Evolutionary conservation across 2,113 vertebrate genomes (phyloP).

Genomic region (Pomatostomus ruficeps): DNA sequence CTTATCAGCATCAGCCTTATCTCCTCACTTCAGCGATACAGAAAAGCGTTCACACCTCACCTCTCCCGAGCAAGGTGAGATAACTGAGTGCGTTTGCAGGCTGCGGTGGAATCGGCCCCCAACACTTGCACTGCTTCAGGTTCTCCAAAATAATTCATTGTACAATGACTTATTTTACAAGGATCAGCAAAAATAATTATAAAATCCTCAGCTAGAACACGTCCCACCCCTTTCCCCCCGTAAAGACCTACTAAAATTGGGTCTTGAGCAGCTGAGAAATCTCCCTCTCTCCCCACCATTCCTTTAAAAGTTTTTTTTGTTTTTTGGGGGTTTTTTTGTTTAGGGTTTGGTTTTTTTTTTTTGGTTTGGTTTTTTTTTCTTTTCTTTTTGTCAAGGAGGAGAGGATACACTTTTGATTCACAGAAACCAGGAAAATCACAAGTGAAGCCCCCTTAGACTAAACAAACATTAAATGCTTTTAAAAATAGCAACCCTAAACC

Average conservation of each 20-base stretch:
- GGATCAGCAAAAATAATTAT: too few relatives aligned
- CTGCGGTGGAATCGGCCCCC: background rate
- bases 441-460: background rate
- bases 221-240: background rate
- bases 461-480: background rate
- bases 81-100: background rate
- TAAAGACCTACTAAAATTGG: background rate
- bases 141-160: background rate
- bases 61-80: background rate
- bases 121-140: background rate
- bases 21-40: background rate
- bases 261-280: background rate
- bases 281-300: too few relatives aligned
- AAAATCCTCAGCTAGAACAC: background rate
- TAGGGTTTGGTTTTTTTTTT: too few relatives aligned
- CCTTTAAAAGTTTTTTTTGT: background rate
- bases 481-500: background rate
- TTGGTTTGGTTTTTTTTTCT: too few relatives aligned
- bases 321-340: too few relatives aligned
- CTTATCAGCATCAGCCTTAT: constrained; percentile 9
- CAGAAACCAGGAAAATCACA: background rate
- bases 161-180: too few relatives aligned
- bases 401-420: background rate
- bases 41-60: background rate
- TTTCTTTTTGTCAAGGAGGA: background rate